Conservation (phyloP, 2,113 vertebrate species). For the Mohoua ochrocephala region DNA sequence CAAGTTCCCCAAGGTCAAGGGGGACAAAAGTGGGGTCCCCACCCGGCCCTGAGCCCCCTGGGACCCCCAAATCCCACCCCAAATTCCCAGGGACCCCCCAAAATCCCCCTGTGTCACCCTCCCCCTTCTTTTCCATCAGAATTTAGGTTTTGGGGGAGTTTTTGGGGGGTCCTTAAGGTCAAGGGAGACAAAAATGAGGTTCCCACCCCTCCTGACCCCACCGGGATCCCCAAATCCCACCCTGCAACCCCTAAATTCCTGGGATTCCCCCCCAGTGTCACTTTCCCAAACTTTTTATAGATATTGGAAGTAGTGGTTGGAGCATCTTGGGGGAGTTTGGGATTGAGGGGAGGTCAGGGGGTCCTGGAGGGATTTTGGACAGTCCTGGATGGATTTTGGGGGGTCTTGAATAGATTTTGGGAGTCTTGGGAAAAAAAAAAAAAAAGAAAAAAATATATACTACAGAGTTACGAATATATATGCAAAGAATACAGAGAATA, state of each 20-base stretch:
- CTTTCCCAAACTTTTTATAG: not conserved
- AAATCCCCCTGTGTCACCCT: not conserved
- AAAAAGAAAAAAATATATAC: not conserved
- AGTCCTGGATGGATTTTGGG: not conserved
- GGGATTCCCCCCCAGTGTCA: rapidly evolving
- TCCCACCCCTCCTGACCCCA: rapidly evolving
- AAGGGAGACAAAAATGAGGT: not conserved
- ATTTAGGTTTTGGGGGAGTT: not conserved
- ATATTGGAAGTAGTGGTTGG: not conserved
- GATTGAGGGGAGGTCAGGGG: rapidly evolving
- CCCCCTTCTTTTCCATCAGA: not conserved
- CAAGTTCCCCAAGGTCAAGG: not conserved
- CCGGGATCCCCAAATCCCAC: rapidly evolving
- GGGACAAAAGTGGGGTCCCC: not conserved
- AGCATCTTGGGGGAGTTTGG: not conserved
- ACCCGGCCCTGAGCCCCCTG: not conserved
- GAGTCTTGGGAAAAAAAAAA: not conserved
- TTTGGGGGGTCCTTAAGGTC: not conserved
- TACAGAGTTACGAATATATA: not conserved
- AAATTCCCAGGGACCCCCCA: not conserved
- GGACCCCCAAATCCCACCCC: not conserved
- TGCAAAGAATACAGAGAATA: not conserved
- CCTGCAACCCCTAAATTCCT: rapidly evolving
- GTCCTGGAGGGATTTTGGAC: not conserved
- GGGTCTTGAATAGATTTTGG: too few species aligned